Conservation (phyloP, 2,888 invertebrate genomes). For the Ennomos quercinarius region DNA sequence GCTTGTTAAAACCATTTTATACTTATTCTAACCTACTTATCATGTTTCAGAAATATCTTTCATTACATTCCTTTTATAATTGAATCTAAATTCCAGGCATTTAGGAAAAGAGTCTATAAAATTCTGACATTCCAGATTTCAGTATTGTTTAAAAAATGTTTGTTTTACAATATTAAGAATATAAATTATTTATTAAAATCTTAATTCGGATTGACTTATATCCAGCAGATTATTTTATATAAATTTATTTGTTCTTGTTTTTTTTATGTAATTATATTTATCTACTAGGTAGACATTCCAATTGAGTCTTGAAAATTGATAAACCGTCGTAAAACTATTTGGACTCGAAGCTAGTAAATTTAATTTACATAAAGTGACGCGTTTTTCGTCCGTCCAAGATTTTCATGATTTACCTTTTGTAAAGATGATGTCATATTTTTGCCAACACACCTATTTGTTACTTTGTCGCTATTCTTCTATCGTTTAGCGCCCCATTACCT, state of each 20-base stretch:
- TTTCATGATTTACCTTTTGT: conserved; percentile 25
- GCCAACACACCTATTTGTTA: conserved; percentile 17
- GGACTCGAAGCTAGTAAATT: conserved; percentile 17
- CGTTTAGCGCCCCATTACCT: conserved; percentile 12
- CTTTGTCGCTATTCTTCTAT: conserved; percentile 10
- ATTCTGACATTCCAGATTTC: conserved; percentile 63
- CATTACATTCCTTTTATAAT: conserved; percentile 38
- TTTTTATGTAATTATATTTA: conserved; percentile 3
- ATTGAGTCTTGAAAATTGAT: conserved; percentile 10
- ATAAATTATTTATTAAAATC: background rate
- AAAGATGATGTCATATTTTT: conserved; percentile 31
- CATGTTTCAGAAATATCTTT: conserved; percentile 14
- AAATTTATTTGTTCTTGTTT: conserved; percentile 6
- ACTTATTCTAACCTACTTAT: background rate
- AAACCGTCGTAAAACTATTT: conserved; percentile 7
- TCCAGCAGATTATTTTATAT: conserved; percentile 4
- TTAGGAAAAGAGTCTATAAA: conserved; percentile 35
- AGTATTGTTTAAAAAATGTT: conserved; percentile 49
- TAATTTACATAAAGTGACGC: conserved; percentile 24
- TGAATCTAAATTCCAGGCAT: conserved; percentile 35
- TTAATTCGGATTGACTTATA: background rate
- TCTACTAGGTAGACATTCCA: conserved; percentile 24
- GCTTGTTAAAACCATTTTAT: conserved; percentile 1
- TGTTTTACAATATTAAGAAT: conserved; percentile 16
- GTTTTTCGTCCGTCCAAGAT: conserved; percentile 28